Evolutionary conservation across 2,113 vertebrate genomes (phyloP), one percentile per base, ranked within the genome.

Genomic region (Mesoclemmys tuberculata): DNA sequence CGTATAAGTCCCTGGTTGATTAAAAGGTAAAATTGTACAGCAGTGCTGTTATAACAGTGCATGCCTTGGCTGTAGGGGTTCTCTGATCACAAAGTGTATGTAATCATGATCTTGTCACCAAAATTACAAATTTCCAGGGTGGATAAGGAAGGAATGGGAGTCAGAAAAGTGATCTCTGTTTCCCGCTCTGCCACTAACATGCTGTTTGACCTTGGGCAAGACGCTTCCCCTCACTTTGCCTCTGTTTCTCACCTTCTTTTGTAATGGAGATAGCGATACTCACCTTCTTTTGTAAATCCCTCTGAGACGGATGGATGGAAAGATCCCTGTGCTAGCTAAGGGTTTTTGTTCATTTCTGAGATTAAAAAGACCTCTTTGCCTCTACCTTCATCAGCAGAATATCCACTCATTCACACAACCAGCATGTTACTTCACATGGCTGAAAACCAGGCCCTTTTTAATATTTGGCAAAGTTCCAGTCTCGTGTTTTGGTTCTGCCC

Each of bases 281-380:
- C 83, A 35, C 82, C n/a, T 84, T 86, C 35, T 26, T 88, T 92
- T 5, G 21, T 80, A 88, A 84, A 55, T 82, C n/a, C 82, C 2
- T 21, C 91, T 84, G 4, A 74, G 1, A 54, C 24, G 3, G 88
- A 26, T 55, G 38, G 38, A 77, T 71, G 1, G 75, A 74, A 91
- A 77, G 21, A 41, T 56, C 8, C 79, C 58, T 11, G 14, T 88
- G 48, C 82, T 71, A 82, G 21, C 31, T 11, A 84, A 75, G 94
- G 1, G 14, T 13, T 71, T 41, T 84, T 3, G 46, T 2, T 2
- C 0, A 29, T 44, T 14, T 84, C 49, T 85, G 1, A 90, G 14
- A 56, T 85, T 85, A 87, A 82, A 13, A 41, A 64, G n/a, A 64
- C 19, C 16, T 64, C 1, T 92, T 90, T 18, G 8, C 85, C n/a